phyloP scores from a whole-genome alignment of 1,140 invertebrate genomes.

The Solenopsis invicta region DNA sequence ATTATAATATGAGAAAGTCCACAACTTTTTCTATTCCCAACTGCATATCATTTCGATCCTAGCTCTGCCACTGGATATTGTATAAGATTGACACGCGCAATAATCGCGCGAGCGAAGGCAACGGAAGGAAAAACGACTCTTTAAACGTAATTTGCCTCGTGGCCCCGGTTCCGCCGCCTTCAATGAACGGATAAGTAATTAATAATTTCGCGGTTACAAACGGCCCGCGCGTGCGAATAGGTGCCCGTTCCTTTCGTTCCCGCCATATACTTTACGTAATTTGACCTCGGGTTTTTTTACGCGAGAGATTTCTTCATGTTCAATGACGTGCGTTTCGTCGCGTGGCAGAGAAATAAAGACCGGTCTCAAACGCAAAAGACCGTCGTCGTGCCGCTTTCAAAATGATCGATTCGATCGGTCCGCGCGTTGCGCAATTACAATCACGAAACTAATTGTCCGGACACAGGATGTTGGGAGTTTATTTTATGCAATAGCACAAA shows the following conservation, averaged over 20 bases:
- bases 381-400: not conserved
- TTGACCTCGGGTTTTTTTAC: not conserved
- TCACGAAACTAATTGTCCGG: too few species aligned
- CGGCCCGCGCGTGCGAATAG: not conserved
- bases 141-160: not conserved
- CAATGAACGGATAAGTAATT: not conserved
- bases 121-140: not conserved
- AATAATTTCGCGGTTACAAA: slow-evolving; percentile 6
- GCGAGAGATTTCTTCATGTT: not conserved
- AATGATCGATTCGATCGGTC: slow-evolving; percentile 40
- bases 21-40: not conserved
- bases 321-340: not conserved
- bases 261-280: not conserved
- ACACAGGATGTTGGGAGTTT: too few species aligned
- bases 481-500: too few species aligned
- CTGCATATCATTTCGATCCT: not conserved
- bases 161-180: slow-evolving; percentile 17
- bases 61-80: not conserved
- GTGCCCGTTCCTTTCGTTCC: not conserved
- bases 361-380: not conserved
- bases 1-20: slow-evolving; percentile 39
- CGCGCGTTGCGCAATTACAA: slow-evolving; percentile 31
- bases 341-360: not conserved
- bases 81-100: not conserved
- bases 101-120: not conserved